Base-by-base conservation (phyloP, 35 echinoderm and acorn worm species). In the Nesometra sesokonis region DNA sequence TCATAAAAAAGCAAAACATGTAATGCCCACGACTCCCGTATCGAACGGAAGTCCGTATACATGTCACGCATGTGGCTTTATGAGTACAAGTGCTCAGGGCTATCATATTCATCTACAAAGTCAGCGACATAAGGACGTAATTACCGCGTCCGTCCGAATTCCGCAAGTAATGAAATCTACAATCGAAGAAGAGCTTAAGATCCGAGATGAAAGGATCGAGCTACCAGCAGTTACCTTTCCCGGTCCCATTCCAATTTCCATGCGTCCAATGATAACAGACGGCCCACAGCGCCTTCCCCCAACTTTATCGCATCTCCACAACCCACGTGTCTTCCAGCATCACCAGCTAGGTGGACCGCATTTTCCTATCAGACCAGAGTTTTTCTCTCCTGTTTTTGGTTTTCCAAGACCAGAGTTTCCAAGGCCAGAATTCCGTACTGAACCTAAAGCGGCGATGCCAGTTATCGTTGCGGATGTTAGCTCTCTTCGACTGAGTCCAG, bases 1-100 rank as follows among this genome's bases (percentile, higher is more conserved):
- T 36, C 92, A 93, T 80, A 80, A 86, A 79, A 90, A 89, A 33
- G 86, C 52, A 27, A 93, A 85, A 77, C 92, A 93, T 82, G 78
- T 67, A 21, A 84, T 76, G 32, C 67, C 85, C 46, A 85, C 47
- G 46, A 34, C 84, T 84, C 82, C 83, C 8, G 84, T 78, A 46
- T 47, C 87, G 30, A 88, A 86, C 11, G 37, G 76, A 32, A 83
- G 76, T 46, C 84, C 88, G 40, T 93, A 90, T 33, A 86, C 86
- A 33, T 93, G 92, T 87, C 77, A 80, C 33, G 82, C 89, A 29
- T 93, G 92, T 76, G 38, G 86, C 33, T 89, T 77, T 80, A 85
- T 78, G 77, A 90, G 84, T 83, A 21, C 85, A 39, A 87, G 43
- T 35, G 84, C 89, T 21, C 85, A 89, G 31, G 88, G 87, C 35